These are phyloP conservation scores for Meleagris gallopavo DNA, from an alignment of 2,113 vertebrate species.

Conservation along the genomic window DNA sequence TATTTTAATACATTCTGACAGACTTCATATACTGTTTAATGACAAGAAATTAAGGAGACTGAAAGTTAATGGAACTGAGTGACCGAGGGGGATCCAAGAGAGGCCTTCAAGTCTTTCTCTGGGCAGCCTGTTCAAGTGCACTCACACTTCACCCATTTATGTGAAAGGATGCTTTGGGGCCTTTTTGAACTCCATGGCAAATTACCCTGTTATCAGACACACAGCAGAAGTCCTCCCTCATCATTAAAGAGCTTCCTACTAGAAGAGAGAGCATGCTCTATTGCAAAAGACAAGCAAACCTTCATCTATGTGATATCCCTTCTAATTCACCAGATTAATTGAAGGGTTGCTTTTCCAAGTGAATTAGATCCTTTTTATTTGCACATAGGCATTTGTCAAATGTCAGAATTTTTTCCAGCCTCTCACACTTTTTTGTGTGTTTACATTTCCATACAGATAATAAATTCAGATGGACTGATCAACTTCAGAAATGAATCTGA, in stretches of 20 bases:
- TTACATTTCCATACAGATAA: neutral
- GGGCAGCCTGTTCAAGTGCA: neutral
- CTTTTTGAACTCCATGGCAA: neutral
- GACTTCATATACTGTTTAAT: neutral
- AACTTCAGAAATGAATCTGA: neutral
- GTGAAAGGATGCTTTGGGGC: neutral
- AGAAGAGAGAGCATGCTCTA: neutral
- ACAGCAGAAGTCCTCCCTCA: neutral
- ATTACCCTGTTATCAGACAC: neutral
- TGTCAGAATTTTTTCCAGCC: neutral
- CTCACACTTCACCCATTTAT: neutral
- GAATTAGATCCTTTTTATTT: neutral
- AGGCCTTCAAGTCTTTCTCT: neutral
- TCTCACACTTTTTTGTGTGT: neutral
- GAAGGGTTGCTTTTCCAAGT: neutral
- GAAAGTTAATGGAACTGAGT: neutral
- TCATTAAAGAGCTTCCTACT: neutral
- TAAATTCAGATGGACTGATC: neutral
- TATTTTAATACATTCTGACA: constrained; percentile 34
- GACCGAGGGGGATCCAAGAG: neutral
- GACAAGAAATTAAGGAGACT: neutral
- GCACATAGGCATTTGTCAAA: neutral
- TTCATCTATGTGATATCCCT: neutral
- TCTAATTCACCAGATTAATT: neutral
- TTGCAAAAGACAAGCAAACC: neutral